phyloP scores from a whole-genome alignment of 1,140 invertebrate species.

The Drosophila tsacasi region DNA sequence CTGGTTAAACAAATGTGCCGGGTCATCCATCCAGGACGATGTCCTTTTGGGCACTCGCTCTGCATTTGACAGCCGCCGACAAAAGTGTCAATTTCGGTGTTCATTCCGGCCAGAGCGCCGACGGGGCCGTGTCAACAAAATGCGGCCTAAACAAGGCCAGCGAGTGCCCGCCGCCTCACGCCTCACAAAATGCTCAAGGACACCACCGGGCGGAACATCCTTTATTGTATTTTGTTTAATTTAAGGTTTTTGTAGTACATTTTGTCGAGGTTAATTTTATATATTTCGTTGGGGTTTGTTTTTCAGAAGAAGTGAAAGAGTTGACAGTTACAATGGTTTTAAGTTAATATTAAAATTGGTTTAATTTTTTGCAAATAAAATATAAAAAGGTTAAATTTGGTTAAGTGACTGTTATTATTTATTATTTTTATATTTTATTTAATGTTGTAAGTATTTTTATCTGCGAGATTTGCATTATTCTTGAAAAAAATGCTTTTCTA shows the following conservation, averaged over 20 bases:
- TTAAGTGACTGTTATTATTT: no score
- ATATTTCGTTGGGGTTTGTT: background rate
- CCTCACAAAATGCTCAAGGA: slow-evolving; percentile 26
- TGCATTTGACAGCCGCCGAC: slow-evolving; percentile 71
- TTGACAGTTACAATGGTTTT: no score
- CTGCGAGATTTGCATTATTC: no score
- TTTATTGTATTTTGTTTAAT: slow-evolving; percentile 9
- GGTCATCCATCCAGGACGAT: slow-evolving; percentile 68
- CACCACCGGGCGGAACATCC: slow-evolving; percentile 1
- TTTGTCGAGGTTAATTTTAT: background rate
- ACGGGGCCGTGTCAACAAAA: slow-evolving; percentile 40
- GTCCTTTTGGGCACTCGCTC: slow-evolving; percentile 46
- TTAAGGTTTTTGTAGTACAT: background rate
- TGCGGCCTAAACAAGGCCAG: slow-evolving; percentile 21
- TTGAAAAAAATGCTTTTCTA: no score
- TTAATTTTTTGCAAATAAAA: no score
- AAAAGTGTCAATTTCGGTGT: slow-evolving; percentile 44
- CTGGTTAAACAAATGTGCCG: slow-evolving; percentile 63
- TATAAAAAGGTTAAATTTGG: no score
- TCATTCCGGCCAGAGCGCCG: slow-evolving; percentile 37
- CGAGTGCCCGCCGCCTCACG: slow-evolving; percentile 1
- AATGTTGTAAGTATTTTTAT: no score
- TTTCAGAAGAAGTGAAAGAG: background rate
- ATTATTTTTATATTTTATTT: no score
- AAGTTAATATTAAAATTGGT: no score